Evolutionary conservation across 2,113 vertebrate genomes (phyloP), one percentile per base, ranked within the genome.

Genomic region (Heterocephalus glaber): DNA sequence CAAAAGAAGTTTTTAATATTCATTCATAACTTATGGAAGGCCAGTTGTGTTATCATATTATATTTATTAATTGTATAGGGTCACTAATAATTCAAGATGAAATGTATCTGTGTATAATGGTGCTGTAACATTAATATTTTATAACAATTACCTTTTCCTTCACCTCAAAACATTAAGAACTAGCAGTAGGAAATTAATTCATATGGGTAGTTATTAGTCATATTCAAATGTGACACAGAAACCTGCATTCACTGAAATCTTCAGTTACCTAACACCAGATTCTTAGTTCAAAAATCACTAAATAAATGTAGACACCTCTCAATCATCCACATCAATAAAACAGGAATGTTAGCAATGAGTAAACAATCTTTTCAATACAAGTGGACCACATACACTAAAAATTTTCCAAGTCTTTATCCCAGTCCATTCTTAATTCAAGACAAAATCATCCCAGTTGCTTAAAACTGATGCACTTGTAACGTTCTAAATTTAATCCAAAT

Each of bases 191-290:
- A 79, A 72, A 94, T 87, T 30, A 90, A 83, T 60, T 94, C 52
- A 86, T 58, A 54, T 86, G 38, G 65, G 44, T 61, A 13, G 26
- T 26, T 93, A 89, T 84, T 96, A 86, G 79, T 93, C 66, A 74
- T 7, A 89, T 41, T 81, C 11, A 89, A 81, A 92, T 20, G 65
- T 49, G 4, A 63, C 52, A 70, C 4, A 63, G 33, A 89, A 86
- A 89, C 77, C 44, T 35, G 7, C 56, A 77, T 89, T 89, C 13
- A 38, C 65, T 89, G 61, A 94, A 49, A 19, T 52, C 58, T 44
- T 92, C 6, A 30, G 49, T 77, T 54, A 92, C 20, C n/a, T 41
- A 94, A 76, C 5, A 54, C 17, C 68, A 77, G 26, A 89, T 10
- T 11, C 2, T 66, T 54, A 41, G 13, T 19, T 91, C 16, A 92